Base-by-base conservation (phyloP, 2,888 invertebrate genomes). In the Stenurella melanura region DNA sequence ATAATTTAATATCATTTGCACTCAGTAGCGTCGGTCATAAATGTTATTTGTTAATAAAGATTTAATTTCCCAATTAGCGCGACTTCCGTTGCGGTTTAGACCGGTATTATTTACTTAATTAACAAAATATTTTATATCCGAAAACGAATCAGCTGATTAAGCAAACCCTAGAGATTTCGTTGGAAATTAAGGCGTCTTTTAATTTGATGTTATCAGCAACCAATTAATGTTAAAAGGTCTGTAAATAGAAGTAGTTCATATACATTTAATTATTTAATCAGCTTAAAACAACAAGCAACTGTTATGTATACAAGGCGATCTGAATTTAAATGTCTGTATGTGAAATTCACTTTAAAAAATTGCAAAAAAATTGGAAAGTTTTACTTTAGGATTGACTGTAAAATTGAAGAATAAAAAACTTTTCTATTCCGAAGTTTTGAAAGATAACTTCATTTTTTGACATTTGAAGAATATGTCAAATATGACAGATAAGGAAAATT, bases 1-100 rank as follows among this genome's bases (percentile, higher is more conserved):
- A 26, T 54, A 54, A 54, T 69, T 70, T 60, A 18, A 61, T 70
- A 60, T 60, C 60, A 58, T 50, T 42, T 60, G 60, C 58, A 19
- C 58, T 11, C 58, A 58, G 58, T 58, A 21, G 50, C 50, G 50
- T 50, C 50, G 50, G n/a, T n/a, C 15, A 50, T n/a, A 50, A 50
- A 15, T 50, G 50, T n/a, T 50, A 12, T n/a, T 50, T 42, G 12
- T 42, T 42, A n/a, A 50, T n/a, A 50, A 50, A 50, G 15, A n/a
- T 50, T 50, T 50, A 50, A 6, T 50, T n/a, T 50, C n/a, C 50
- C 7, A 5, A 4, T 50, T 50, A 50, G n/a, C 4, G 50, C 2
- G 1, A 50, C 50, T 50, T 50, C 50, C 50, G 50, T n/a, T 50
- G 6, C 7, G 42, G 42, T 11, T 42, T 42, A 9, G 42, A 7